Conservation (phyloP, 2,888 invertebrate genomes). For the Drosophila mercatorum region DNA sequence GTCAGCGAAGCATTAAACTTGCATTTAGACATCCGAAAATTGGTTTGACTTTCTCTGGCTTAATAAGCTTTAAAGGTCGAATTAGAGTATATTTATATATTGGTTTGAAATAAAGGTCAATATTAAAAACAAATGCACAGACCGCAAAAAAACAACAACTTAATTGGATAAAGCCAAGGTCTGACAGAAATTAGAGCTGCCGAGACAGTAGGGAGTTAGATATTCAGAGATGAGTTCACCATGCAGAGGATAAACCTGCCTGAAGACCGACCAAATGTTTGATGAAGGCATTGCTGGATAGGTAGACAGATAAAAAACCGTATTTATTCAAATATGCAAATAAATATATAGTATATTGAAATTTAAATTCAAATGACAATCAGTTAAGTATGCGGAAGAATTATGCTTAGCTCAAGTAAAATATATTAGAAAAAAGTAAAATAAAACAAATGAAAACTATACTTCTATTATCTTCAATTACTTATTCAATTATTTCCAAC, state of each 20-base stretch:
- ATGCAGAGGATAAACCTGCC: too few relatives aligned
- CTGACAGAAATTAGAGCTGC: neutral
- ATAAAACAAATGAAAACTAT: too few relatives aligned
- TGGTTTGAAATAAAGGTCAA: conserved; percentile 7
- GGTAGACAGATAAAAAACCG: neutral
- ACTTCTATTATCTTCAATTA: neutral
- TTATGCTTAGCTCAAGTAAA: too few relatives aligned
- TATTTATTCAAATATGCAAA: too few relatives aligned
- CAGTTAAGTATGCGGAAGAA: too few relatives aligned
- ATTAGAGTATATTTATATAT: conserved; percentile 4
- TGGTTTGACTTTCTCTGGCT: conserved; percentile 2
- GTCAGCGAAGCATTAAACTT: conserved; percentile 14
- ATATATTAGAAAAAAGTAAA: too few relatives aligned
- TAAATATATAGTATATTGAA: too few relatives aligned
- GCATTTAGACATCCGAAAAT: conserved; percentile 13
- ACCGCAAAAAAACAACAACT: neutral
- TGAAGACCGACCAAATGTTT: neutral
- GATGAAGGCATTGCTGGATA: too few relatives aligned
- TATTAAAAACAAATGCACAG: neutral
- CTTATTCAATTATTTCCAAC: neutral
- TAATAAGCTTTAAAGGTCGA: conserved; percentile 28
- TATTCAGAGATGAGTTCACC: neutral
- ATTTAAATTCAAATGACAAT: too few relatives aligned
- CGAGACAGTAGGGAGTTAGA: neutral
- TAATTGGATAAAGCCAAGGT: conserved; percentile 6